These are phyloP conservation scores for Amphiprion percula DNA, from an alignment of 2,113 vertebrate species.

Conservation along the genomic window DNA sequence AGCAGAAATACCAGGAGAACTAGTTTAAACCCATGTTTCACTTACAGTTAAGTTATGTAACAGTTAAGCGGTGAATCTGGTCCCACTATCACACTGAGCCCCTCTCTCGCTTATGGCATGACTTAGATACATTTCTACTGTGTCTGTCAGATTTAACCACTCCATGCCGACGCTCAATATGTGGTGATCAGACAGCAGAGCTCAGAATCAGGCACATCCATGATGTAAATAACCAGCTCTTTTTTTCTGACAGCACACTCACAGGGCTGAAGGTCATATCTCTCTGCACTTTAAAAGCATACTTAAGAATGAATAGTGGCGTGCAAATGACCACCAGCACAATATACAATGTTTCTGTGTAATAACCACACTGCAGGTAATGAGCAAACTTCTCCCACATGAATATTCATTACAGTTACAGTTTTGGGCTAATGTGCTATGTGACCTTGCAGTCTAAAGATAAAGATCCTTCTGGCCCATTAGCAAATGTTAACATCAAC, in stretches of 20 bases:
- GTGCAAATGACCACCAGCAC: background rate
- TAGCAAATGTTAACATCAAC: conserved; percentile 29
- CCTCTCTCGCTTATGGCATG: background rate
- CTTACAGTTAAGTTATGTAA: too few relatives aligned
- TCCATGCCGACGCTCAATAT: background rate
- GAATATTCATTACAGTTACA: conserved; percentile 60
- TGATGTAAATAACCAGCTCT: conserved; percentile 1
- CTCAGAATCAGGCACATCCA: background rate
- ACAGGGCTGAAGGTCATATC: conserved; percentile 7
- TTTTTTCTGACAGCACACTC: background rate
- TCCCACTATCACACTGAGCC: background rate
- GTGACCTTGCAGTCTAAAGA: conserved; percentile 55
- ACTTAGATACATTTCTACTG: background rate
- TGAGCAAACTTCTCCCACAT: conserved; percentile 36
- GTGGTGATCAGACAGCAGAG: background rate
- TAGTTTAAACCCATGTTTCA: too few relatives aligned
- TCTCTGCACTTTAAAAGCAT: background rate
- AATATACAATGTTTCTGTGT: conserved; percentile 28
- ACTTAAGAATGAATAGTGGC: background rate
- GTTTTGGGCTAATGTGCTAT: conserved; percentile 49
- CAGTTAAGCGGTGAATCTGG: too few relatives aligned
- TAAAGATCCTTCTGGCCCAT: conserved; percentile 2
- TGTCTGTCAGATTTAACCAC: background rate
- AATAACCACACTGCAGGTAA: conserved; percentile 29
- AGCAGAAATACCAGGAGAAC: too few relatives aligned